phyloP scores from a whole-genome alignment of 2,888 invertebrate species.

The Biston stratarius region DNA sequence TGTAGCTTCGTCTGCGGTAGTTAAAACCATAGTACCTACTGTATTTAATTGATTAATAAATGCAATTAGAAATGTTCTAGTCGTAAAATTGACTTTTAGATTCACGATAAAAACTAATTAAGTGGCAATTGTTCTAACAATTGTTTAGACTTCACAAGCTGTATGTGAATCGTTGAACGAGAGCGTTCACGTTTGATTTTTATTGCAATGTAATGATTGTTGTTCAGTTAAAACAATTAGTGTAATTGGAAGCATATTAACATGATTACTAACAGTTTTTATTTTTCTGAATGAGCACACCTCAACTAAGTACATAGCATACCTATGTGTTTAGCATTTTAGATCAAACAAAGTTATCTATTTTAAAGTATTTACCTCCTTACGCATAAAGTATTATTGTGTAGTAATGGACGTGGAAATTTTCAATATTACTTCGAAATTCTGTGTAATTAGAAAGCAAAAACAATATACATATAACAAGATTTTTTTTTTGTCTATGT shows the following conservation, averaged over 20 bases:
- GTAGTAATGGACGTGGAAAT: no score
- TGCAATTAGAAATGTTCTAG: constrained; percentile 57
- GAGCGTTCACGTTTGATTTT: constrained; percentile 21
- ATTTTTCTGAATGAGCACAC: neutral
- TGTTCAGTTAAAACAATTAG: constrained; percentile 20
- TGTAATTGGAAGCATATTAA: constrained; percentile 8
- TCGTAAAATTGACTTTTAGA: constrained; percentile 51
- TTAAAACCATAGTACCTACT: constrained; percentile 49
- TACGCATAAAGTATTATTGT: no score
- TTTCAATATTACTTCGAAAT: no score
- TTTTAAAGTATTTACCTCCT: no score
- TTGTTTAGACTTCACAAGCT: constrained; percentile 48
- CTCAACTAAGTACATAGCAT: neutral
- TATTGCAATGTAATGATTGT: constrained; percentile 26
- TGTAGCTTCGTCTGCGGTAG: constrained; percentile 34
- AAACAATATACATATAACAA: no score
- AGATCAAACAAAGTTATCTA: neutral
- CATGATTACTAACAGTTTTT: neutral
- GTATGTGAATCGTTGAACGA: constrained; percentile 35
- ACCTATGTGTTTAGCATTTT: neutral
- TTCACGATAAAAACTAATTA: constrained; percentile 55
- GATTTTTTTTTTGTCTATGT: no score
- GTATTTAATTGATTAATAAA: constrained; percentile 58
- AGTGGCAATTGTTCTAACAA: constrained; percentile 53
- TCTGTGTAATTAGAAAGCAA: no score